Conservation (phyloP, 2,797 vertebrate species). For the Oreortyx pictus region DNA sequence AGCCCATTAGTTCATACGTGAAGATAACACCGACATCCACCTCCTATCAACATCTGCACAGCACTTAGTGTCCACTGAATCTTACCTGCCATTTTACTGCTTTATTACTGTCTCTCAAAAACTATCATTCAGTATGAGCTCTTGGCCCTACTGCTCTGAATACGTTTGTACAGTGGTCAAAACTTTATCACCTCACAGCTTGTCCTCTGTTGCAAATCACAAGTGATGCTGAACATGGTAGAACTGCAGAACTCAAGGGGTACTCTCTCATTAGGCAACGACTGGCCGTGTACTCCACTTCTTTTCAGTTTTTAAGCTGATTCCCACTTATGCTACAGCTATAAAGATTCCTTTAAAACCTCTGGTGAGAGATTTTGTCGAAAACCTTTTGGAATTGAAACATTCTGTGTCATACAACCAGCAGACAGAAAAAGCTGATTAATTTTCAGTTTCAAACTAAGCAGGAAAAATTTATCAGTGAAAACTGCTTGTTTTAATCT, state of each 20-base stretch:
- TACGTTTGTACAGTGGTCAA: neutral
- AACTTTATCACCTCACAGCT: neutral
- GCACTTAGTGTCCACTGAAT: neutral
- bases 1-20: neutral
- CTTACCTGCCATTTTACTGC: neutral
- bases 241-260: neutral
- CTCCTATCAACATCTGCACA: neutral
- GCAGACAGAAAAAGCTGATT: neutral
- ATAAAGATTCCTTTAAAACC: neutral
- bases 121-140: neutral
- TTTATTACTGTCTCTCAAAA: neutral
- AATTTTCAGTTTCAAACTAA: neutral
- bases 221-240: rapidly evolving
- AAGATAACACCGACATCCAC: neutral
- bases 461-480: neutral
- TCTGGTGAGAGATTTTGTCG: neutral
- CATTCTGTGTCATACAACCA: neutral
- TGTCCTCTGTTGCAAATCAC: neutral
- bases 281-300: neutral
- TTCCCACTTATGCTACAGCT: neutral
- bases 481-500: neutral
- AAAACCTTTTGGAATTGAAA: neutral
- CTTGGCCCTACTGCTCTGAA: neutral
- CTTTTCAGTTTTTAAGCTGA: neutral
- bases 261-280: neutral